Conservation (phyloP, 1,140 invertebrate genomes). For the Drosophila paulistorum region DNA sequence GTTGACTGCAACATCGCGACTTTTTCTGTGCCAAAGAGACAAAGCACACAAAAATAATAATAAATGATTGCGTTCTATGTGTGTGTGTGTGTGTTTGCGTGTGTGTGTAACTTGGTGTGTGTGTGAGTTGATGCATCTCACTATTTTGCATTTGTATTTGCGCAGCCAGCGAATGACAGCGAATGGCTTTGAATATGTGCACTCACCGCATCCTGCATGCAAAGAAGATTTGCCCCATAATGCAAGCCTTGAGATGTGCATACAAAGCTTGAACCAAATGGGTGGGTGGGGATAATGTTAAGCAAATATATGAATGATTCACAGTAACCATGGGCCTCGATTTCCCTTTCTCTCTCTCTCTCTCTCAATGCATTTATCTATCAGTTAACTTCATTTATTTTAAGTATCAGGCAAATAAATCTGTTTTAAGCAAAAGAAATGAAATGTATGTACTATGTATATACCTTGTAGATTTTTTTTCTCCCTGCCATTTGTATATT, state of each 20-base stretch:
- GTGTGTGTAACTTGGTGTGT: constrained; percentile 18
- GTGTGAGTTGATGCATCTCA: constrained; percentile 46
- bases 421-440: constrained; percentile 45
- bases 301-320: neutral
- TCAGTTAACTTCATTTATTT: no score
- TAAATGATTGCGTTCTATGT: constrained; percentile 73
- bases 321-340: neutral
- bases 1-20: constrained; percentile 47
- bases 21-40: constrained; percentile 80
- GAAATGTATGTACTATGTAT: neutral
- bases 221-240: constrained; percentile 36
- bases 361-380: no score
- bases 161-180: constrained; percentile 68
- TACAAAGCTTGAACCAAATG: neutral
- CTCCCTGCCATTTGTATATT: constrained; percentile 25
- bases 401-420: neutral
- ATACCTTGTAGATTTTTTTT: constrained; percentile 27
- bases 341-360: no score
- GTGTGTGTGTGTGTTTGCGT: constrained; percentile 38
- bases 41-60: constrained; percentile 81
- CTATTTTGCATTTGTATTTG: constrained; percentile 64
- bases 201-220: constrained; percentile 50
- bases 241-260: constrained; percentile 41
- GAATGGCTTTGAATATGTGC: constrained; percentile 66
- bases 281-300: neutral